Evolutionary conservation across 2,797 vertebrate genomes (phyloP), one percentile per base, ranked within the genome.

Genomic region (Sitta carolinensis): DNA sequence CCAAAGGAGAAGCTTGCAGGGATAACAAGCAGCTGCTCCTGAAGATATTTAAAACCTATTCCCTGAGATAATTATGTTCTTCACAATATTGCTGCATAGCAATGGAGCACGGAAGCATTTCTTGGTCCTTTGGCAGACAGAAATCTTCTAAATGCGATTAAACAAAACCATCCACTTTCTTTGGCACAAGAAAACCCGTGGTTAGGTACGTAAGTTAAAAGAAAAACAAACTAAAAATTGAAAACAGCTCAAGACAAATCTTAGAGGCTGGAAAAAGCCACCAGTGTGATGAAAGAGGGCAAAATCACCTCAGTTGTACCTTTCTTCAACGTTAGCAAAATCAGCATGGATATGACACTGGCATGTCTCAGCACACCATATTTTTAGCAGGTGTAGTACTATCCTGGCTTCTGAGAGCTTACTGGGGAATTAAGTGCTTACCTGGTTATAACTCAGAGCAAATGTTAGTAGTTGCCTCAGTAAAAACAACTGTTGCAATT

Each of bases 181-280:
- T 29, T 17, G 16, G 40, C 18, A 48, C 16, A 27, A 14, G 32
- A 36, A 30, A 63, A 62, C 42, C 5, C 27, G 27, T 42, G 26
- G 19, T 30, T 32, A 42, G 32, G 6, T 2, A 20, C 7, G 10
- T n/a, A 17, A 48, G 2, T 36, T 19, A 2, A 2, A 26, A 45
- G 51, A 26, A 52, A 50, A 16, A 52, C 19, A 15, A 68, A 22
- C 30, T 25, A 34, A 17, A 50, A 8, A 26, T 11, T 15, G 10
- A 18, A 22, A 74, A 0, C n/a, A 45, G 10, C n/a, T 40, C 16
- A 67, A 22, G 1, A 1, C 9, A 36, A 50, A 84, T 74, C 23
- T 68, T 3, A 7, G 5, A 3, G 29, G 16, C 17, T 42, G 26
- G 6, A 7, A 59, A 94, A 94, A 67, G 29, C 11, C 43, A 34